phyloP scores from a whole-genome alignment of 2,113 vertebrate species.

The Heptranchias perlo region DNA sequence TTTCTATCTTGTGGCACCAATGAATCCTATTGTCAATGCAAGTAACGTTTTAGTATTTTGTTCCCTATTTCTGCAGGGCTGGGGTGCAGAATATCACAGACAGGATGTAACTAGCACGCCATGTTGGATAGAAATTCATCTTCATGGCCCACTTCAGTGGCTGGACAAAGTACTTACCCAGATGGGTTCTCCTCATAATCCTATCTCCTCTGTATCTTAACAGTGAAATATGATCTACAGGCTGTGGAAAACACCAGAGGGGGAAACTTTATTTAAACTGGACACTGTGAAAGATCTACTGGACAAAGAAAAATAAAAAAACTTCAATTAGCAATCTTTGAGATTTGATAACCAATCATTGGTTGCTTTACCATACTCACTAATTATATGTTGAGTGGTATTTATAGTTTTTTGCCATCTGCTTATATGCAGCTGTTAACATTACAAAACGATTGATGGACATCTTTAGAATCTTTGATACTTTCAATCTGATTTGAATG shows the following conservation, averaged over 20 bases:
- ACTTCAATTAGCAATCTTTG: constrained; percentile 22
- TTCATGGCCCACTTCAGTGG: constrained; percentile 95
- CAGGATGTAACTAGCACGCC: constrained; percentile 97
- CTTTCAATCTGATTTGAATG: constrained; percentile 11
- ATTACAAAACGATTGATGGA: background rate
- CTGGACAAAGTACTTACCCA: constrained; percentile 98
- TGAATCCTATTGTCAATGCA: background rate
- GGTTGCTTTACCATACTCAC: background rate
- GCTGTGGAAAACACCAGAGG: constrained; percentile 30
- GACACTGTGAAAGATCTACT: constrained; percentile 37
- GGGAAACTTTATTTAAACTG: constrained; percentile 32
- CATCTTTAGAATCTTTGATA: background rate
- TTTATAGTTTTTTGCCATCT: constrained; percentile 23
- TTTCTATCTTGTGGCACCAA: background rate
- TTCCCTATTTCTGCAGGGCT: constrained; percentile 65
- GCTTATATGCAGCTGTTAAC: constrained; percentile 14
- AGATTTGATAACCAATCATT: constrained; percentile 21
- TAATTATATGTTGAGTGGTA: background rate
- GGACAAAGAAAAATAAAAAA: constrained; percentile 13
- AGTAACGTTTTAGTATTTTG: background rate
- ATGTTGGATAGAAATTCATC: constrained; percentile 97
- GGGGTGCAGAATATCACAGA: constrained; percentile 93
- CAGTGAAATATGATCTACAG: constrained; percentile 51
- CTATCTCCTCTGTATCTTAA: constrained; percentile 97
- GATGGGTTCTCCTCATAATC: constrained; percentile 94